Evolutionary conservation across 2,113 vertebrate genomes (phyloP), one percentile per base, ranked within the genome.

Genomic region (Calyptomena viridis): DNA sequence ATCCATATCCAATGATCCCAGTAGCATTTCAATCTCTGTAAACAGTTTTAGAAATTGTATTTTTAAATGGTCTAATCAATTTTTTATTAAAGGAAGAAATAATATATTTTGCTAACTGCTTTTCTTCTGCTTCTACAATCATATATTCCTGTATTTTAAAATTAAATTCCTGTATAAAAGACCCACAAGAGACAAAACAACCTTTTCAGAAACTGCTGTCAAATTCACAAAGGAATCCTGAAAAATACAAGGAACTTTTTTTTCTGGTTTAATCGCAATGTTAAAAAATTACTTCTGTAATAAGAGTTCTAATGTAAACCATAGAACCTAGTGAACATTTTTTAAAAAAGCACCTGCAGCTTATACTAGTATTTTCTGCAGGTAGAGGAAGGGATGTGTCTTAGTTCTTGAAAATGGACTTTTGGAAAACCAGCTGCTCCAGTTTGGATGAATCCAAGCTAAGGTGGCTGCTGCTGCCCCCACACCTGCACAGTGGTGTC

Each of bases 401-500:
- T 42, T 15, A 50, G 18, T 39, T 62, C 37, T 71, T 31, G 64
- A 21, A 69, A 44, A 17, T 2, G 9, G 23, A 6, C 30, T 72
- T 62, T 56, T 82, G 77, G 80, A 13, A 19, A 31, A 62, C 4
- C 63, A 71, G 76, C 33, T 21, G 0, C 46, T 71, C 9, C 42
- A 8, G 19, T 6, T 33, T 40, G 90, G 94, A 74, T 42, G 60
- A 82, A 55, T 40, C 87, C 85, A 8, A 49, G 46, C 11, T 63
- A 82, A 42, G 10, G 33, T 28, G 62, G 79, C 76, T 94, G 18
- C 59, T 67, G 55, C 66, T 59, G 63, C 19, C 79, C 71, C 71
- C 53, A 74, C 93, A 52, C 78, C 47, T 15, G 40, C 94, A 73
- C 68, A 91, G 91, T 14, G 24, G 82, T 90, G 30, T 78, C 83